These are phyloP conservation scores for Pherbina coryleti DNA, from an alignment of 2,888 invertebrate species.

Conservation along the genomic window DNA sequence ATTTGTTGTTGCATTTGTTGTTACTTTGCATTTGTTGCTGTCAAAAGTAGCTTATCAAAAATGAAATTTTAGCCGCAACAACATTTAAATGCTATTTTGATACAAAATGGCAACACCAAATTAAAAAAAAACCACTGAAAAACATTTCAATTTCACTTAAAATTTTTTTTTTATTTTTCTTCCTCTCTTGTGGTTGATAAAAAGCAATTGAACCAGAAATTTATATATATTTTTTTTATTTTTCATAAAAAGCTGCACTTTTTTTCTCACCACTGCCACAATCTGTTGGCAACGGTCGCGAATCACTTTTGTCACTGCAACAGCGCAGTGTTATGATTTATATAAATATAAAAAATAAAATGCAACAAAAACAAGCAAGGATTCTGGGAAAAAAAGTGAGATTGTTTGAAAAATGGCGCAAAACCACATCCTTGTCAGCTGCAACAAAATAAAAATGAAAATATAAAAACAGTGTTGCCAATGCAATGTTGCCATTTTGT, in stretches of 20 bases:
- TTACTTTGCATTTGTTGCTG: not conserved
- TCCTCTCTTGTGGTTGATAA: not conserved
- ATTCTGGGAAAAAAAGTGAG: not conserved
- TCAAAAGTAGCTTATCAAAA: conserved; percentile 19
- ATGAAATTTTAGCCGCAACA: conserved; percentile 15
- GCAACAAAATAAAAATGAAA: too few species aligned
- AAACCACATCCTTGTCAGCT: not conserved
- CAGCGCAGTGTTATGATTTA: too few species aligned
- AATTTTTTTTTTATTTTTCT: not conserved
- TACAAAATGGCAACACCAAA: conserved; percentile 1
- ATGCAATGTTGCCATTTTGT: too few species aligned
- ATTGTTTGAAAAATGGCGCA: not conserved
- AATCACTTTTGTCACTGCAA: too few species aligned
- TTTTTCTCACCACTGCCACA: too few species aligned
- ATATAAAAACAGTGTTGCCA: too few species aligned
- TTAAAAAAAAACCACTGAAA: too few species aligned
- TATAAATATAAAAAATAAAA: too few species aligned
- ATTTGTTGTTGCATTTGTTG: not conserved
- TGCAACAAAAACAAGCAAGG: not conserved
- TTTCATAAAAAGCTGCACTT: too few species aligned
- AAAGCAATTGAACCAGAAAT: too few species aligned
- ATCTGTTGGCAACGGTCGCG: too few species aligned
- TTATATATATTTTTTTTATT: too few species aligned
- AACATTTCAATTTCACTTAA: not conserved
- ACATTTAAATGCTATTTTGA: conserved; percentile 19